A percentile compares a stretch with the other conserved stretches of the same genome.
Evolutionary conservation across 2,113 vertebrate species (phyloP).

Genomic region (Regulus satrapa): DNA sequence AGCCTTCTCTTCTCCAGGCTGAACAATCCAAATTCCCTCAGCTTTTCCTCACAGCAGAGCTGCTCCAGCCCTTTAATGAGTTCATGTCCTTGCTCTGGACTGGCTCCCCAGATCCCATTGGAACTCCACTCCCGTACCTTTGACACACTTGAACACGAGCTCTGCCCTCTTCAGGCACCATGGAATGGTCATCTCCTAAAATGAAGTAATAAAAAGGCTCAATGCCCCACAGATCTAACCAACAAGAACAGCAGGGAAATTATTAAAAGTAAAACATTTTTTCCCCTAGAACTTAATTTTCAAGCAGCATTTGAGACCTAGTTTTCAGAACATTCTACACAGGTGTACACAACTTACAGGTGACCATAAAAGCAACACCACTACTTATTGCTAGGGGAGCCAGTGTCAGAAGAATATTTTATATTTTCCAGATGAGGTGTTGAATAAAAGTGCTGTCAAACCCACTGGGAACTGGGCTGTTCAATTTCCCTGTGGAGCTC

Average conservation of each 20-base stretch:
- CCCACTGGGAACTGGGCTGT: neutral
- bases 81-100: neutral
- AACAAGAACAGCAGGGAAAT: neutral
- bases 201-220: neutral
- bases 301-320: neutral
- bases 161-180: slow-evolving; percentile 81
- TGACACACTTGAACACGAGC: slow-evolving; percentile 95
- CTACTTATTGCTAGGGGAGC: neutral
- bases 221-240: neutral
- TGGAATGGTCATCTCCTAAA: slow-evolving; percentile 84
- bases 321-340: neutral
- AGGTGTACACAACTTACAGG: neutral
- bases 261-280: neutral
- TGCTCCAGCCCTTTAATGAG: neutral
- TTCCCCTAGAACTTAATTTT: neutral
- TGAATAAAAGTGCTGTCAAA: neutral
- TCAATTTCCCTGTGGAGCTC: neutral
- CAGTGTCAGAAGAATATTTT: neutral
- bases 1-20: neutral
- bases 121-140: slow-evolving; percentile 76
- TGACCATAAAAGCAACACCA: neutral
- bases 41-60: neutral
- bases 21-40: neutral
- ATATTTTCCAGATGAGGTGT: neutral
- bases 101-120: neutral